Evolutionary conservation across 2,888 invertebrate species (phyloP), one percentile per base, ranked within the genome.

Genomic region (Acanthosepion pharaonis): DNA sequence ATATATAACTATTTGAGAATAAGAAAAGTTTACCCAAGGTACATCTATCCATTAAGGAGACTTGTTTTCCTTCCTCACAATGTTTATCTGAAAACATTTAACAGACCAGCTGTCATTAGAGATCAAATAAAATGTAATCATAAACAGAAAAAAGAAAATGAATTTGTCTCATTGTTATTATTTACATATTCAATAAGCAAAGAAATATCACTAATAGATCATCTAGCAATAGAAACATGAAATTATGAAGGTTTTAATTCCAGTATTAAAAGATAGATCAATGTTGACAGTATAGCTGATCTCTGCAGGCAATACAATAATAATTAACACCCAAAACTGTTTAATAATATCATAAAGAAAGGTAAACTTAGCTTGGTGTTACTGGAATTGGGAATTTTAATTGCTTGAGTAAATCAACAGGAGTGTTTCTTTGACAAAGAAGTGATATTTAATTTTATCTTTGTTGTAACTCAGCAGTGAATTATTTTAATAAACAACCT

Each of bases 81-180:
- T 78, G 78, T 28, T 78, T 78, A 33, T n/a, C n/a, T 33, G 33
- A 78, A 78, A 33, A 78, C 78, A 78, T 78, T n/a, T n/a, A 33
- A 78, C 78, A 78, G 78, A 78, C 78, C 78, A 78, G 78, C 78
- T 78, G 78, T 78, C 78, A 78, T 78, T n/a, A n/a, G n/a, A n/a
- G 2, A 78, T 78, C n/a, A 78, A n/a, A 78, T 78, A 78, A 33
- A n/a, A n/a, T 78, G 11, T 33, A 78, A 78, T n/a, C 5, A 78
- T 15, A 78, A 78, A 78, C 11, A 78, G 23, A 15, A 15, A 78
- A 78, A 78, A 78, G 2, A 33, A n/a, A 15, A 15, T 2, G 5
- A 78, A 78, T 2, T 20, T 28, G 28, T 78, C 5, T 64, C 64
- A 64, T 2, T n/a, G 9, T 78, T 9, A 78, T 8, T n/a, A n/a